phyloP scores from a whole-genome alignment of 2,888 invertebrate species.

The Anorthoa munda region DNA sequence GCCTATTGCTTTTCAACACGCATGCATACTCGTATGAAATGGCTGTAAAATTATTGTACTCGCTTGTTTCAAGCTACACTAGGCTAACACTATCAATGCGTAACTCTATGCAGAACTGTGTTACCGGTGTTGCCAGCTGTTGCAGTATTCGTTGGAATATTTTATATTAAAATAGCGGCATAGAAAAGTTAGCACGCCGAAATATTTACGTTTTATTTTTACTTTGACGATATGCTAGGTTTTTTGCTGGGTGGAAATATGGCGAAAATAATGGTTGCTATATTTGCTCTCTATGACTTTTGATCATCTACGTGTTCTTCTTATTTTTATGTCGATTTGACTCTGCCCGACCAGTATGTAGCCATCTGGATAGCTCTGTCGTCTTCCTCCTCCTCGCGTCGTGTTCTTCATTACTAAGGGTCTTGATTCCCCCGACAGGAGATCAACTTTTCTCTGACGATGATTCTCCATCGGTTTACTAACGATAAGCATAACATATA shows the following conservation, averaged over 20 bases:
- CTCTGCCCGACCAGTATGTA: too few species aligned
- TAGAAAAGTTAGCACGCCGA: not conserved
- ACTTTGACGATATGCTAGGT: not conserved
- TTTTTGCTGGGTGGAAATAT: not conserved
- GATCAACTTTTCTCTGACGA: too few species aligned
- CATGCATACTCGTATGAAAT: conserved; percentile 41
- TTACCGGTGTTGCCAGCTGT: conserved; percentile 38
- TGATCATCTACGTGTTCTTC: too few species aligned
- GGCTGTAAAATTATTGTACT: conserved; percentile 51
- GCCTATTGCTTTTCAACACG: conserved; percentile 21
- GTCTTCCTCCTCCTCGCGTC: too few species aligned
- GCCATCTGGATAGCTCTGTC: too few species aligned
- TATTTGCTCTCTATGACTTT: not conserved
- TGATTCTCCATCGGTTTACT: too few species aligned
- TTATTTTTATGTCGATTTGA: too few species aligned
- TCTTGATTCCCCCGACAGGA: too few species aligned
- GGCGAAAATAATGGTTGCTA: not conserved
- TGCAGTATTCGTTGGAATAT: conserved; percentile 4
- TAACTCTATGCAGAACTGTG: conserved; percentile 38
- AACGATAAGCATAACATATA: too few species aligned
- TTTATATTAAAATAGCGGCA: conserved; percentile 1
- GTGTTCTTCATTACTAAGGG: too few species aligned
- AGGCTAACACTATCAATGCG: conserved; percentile 52
- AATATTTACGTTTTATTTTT: not conserved
- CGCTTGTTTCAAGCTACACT: conserved; percentile 54